Percentiles rank a stretch among this genome's conserved stretches.
These are phyloP conservation scores for Heteronetta atricapilla DNA, from an alignment of 2,113 vertebrate species.

Conservation along the genomic window DNA sequence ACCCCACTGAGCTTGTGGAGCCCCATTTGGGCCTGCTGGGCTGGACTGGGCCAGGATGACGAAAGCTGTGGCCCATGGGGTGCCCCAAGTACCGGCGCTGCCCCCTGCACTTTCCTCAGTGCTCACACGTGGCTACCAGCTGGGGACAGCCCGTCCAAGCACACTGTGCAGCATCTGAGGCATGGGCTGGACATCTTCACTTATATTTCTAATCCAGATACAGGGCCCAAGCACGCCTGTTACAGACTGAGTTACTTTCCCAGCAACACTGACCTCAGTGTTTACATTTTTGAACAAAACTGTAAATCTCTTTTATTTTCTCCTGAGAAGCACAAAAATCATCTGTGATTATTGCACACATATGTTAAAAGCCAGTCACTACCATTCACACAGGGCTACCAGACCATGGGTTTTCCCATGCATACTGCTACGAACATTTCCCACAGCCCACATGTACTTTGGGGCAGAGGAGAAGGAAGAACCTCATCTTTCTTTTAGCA, in stretches of 20 bases:
- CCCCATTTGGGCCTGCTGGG: not conserved
- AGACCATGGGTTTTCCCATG: not conserved
- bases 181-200: not conserved
- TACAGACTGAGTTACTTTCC: not conserved
- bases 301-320: not conserved
- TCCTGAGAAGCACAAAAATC: not conserved
- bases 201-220: not conserved
- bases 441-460: not conserved
- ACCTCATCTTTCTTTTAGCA: not conserved
- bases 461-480: not conserved
- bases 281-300: not conserved
- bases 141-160: not conserved
- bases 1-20: not conserved
- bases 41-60: fast-evolving
- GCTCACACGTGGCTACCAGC: no score
- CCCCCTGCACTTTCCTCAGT: not conserved
- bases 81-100: fast-evolving
- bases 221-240: not conserved
- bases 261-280: not conserved
- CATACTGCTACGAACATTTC: not conserved
- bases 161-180: not conserved
- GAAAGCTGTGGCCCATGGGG: not conserved
- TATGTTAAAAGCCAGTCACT: not conserved
- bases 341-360: not conserved
- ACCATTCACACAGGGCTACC: not conserved